A percentile compares a stretch with the other conserved stretches of the same genome.
These are phyloP conservation scores for Agonopterix arenella DNA, from an alignment of 2,888 invertebrate species.

Conservation along the genomic window DNA sequence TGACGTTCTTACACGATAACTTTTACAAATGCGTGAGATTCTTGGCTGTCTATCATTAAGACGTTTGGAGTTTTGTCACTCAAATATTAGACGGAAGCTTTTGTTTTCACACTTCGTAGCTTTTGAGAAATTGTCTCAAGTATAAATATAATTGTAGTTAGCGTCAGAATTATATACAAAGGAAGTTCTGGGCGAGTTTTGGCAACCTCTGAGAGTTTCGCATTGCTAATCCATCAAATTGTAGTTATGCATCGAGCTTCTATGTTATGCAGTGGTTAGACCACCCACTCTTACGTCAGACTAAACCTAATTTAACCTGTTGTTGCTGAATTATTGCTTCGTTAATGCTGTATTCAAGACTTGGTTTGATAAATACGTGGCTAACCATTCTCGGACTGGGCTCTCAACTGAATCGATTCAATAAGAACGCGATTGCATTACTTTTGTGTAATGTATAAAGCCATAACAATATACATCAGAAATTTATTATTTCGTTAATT, in stretches of 20 bases:
- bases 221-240: slow-evolving; percentile 32
- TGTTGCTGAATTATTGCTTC: slow-evolving; percentile 43
- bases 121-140: not conserved
- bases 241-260: slow-evolving; percentile 28
- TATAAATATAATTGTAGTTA: not conserved
- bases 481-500: too few species aligned
- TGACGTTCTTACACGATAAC: slow-evolving; percentile 32
- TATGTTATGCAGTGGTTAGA: slow-evolving; percentile 14
- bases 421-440: too few species aligned
- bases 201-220: slow-evolving; percentile 30
- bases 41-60: slow-evolving; percentile 37
- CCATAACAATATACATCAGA: too few species aligned
- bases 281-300: slow-evolving; percentile 42
- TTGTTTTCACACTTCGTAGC: slow-evolving; percentile 17
- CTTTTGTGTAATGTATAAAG: too few species aligned
- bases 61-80: slow-evolving; percentile 40
- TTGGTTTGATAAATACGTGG: slow-evolving; percentile 22
- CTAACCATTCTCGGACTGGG: not conserved
- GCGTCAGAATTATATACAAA: not conserved
- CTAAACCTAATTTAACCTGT: slow-evolving; percentile 54
- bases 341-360: slow-evolving; percentile 38
- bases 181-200: slow-evolving; percentile 27
- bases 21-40: slow-evolving; percentile 45
- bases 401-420: not conserved
- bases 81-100: slow-evolving; percentile 38